Evolutionary conservation across 1,140 invertebrate genomes (phyloP), one percentile per base, ranked within the genome.

Genomic region (Bactericera cockerelli): DNA sequence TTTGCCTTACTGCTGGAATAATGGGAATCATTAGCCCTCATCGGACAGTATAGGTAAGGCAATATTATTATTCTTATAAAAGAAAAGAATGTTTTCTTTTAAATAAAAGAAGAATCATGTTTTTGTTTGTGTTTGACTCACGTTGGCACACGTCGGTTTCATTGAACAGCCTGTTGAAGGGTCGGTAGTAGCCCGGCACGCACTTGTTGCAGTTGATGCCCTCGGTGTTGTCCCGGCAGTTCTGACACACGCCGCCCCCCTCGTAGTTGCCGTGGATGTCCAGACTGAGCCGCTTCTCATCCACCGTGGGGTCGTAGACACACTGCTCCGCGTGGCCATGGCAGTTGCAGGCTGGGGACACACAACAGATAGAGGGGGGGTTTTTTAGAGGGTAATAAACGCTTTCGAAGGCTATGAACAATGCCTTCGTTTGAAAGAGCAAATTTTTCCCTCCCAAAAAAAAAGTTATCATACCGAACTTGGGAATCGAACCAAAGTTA

Each of bases 171-270:
- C 88, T 92, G 16, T 82, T 82, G 36, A 74, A 77, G 0, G 94
- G 93, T 57, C 91, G 76, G 70, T 82, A 99, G 73, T 77, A 99
- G 2, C 83, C 90, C 0, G 82, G 70, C 67, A 81, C 81, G 70
- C 97, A 99, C 62, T 89, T 81, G 67, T 99, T 86, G 71, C 97
- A 99, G 72, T 99, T 99, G 59, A 94, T 93, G 11, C 97, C 97
- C 67, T 91, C 82, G 0, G 97, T 99, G 69, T 97, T 90, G 70
- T 98, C 80, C 64, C 81, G 79, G 66, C 93, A 97, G 65, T 96
- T 90, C 66, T 85, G 75, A 68, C 93, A 97, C 31, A 89, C 81
- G 16, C 93, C 93, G 57, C 93, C 96, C 22, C 94, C 94, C 63
- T 90, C 87, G 68, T 90, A 93, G 26, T 81, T 81, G 0, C 89